These are phyloP conservation scores for Drosophila nr. medialis DNA, from an alignment of 2,888 invertebrate species.

Conservation along the genomic window DNA sequence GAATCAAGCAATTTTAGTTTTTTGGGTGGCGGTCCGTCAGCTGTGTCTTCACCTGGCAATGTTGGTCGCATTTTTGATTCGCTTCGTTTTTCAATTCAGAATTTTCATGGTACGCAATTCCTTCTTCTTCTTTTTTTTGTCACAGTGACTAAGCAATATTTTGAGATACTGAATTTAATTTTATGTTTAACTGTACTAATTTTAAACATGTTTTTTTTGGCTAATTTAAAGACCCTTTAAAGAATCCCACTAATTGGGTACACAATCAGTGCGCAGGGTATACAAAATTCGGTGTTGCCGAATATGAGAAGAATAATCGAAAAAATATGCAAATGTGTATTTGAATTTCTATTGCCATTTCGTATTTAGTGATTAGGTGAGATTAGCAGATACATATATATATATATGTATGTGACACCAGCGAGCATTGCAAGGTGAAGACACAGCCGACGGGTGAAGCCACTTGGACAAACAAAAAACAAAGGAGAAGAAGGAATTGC, in stretches of 20 bases:
- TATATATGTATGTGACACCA: neutral
- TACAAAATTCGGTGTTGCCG: constrained; percentile 18
- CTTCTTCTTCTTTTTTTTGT: too few relatives aligned
- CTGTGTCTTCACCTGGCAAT: too few relatives aligned
- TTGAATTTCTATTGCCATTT: constrained; percentile 17
- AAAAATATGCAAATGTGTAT: constrained; percentile 9
- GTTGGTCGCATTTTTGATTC: too few relatives aligned
- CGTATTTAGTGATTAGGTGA: constrained; percentile 40
- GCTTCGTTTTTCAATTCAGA: too few relatives aligned
- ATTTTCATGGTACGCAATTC: accelerated
- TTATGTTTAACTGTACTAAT: neutral
- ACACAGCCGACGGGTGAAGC: too few relatives aligned
- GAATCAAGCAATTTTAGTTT: too few relatives aligned
- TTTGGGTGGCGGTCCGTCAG: too few relatives aligned
- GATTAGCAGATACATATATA: constrained; percentile 1
- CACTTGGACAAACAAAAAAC: too few relatives aligned
- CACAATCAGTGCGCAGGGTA: constrained; percentile 33
- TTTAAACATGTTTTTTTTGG: neutral
- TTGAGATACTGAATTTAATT: neutral
- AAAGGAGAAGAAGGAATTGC: too few relatives aligned
- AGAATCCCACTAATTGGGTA: too few relatives aligned
- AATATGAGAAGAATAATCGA: neutral
- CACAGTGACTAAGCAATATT: neutral
- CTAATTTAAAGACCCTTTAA: neutral
- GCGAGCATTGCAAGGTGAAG: too few relatives aligned